Conservation (phyloP, 2,888 invertebrate species). For the Eupithecia insigniata region DNA sequence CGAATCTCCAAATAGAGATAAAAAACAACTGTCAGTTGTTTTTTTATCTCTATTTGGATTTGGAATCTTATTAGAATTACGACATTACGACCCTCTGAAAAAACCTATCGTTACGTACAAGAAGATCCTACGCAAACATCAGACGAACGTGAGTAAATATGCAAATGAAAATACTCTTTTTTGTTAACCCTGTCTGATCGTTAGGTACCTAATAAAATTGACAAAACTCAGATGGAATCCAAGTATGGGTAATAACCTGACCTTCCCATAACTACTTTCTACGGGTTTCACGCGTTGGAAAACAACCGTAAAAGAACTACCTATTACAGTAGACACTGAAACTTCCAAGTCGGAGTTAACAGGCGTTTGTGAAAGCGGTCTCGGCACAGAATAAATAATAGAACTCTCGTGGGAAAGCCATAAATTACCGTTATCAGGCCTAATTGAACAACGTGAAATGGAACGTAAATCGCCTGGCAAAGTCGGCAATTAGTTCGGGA, state of each 20-base stretch:
- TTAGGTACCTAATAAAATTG: neutral
- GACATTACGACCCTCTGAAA: neutral
- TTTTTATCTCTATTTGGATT: neutral
- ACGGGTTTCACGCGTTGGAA: neutral
- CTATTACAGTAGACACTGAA: neutral
- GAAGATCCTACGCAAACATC: neutral
- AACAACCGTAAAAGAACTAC: neutral
- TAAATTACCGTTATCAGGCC: conserved; percentile 74
- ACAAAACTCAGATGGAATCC: neutral
- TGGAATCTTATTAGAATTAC: neutral
- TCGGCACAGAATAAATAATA: conserved; percentile 12
- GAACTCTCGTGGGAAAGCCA: conserved; percentile 48
- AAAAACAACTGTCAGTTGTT: neutral
- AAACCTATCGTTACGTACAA: neutral
- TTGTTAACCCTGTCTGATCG: neutral
- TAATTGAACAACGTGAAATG: conserved; percentile 66
- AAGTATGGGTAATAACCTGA: neutral
- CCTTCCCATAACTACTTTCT: neutral
- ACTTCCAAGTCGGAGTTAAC: conserved; percentile 3
- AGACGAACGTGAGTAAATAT: neutral
- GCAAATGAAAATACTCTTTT: neutral
- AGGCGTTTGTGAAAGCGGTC: conserved; percentile 5
- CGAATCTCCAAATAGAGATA: too few species aligned
- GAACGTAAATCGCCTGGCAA: conserved; percentile 62
- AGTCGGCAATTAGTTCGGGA: conserved; percentile 65